Conservation (phyloP, 1,140 invertebrate genomes). For the Pomacea maculata region DNA sequence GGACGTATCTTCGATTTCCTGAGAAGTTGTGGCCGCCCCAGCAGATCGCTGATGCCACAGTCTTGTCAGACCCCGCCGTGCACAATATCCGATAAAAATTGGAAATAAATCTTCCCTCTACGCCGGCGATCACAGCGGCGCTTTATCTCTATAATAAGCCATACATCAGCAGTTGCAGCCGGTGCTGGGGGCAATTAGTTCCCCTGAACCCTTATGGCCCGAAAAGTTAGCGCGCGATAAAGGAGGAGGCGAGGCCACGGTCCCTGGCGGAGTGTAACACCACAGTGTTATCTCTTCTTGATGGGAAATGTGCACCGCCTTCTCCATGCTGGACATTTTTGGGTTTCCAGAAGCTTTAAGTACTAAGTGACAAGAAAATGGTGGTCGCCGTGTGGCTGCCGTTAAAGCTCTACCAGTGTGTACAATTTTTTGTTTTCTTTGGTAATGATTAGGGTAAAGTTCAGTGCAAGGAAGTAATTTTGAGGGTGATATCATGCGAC, state of each 20-base stretch:
- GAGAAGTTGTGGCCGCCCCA: conserved; percentile 10
- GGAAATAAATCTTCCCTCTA: conserved; percentile 21
- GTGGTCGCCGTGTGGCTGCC: too few relatives aligned
- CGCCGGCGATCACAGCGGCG: conserved; percentile 1
- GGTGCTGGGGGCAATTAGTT: background rate
- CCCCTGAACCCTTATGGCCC: background rate
- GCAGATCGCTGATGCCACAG: conserved; percentile 5
- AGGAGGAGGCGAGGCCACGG: background rate
- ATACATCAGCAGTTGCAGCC: conserved; percentile 4
- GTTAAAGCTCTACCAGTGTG: too few relatives aligned
- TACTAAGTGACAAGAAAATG: too few relatives aligned
- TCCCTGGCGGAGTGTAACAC: background rate
- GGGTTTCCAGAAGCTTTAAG: too few relatives aligned
- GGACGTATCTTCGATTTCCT: conserved; percentile 7
- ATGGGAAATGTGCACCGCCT: too few relatives aligned
- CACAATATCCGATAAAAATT: conserved; percentile 25
- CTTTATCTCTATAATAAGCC: conserved; percentile 23
- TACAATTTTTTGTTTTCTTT: too few relatives aligned
- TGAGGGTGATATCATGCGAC: too few relatives aligned
- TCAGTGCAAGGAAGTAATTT: too few relatives aligned
- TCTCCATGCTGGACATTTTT: too few relatives aligned
- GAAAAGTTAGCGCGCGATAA: conserved; percentile 16
- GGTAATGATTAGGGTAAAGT: too few relatives aligned
- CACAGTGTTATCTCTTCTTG: too few relatives aligned
- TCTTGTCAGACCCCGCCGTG: conserved; percentile 8